Percentiles rank a stretch among this genome's conserved stretches.
phyloP scores from a whole-genome alignment of 2,888 invertebrate species.

The Synanthedon formicaeformis region DNA sequence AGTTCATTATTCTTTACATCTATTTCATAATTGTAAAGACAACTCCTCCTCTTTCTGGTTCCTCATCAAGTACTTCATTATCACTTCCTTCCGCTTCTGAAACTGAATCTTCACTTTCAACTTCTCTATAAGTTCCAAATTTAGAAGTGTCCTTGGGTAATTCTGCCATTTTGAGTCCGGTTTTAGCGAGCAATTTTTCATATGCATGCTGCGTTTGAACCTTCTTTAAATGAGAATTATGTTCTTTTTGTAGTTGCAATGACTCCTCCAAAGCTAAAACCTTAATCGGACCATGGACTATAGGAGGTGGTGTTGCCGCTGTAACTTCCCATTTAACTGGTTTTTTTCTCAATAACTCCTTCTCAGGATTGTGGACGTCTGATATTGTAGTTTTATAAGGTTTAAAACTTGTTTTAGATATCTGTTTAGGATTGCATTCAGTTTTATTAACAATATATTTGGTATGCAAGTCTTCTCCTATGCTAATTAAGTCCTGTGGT shows the following conservation, averaged over 20 bases:
- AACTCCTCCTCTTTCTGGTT: constrained; percentile 67
- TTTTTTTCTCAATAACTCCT: constrained; percentile 61
- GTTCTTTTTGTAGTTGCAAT: constrained; percentile 64
- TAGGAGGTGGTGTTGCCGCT: constrained; percentile 73
- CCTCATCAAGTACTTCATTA: constrained; percentile 69
- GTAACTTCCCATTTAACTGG: constrained; percentile 73
- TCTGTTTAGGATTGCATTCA: constrained; percentile 38
- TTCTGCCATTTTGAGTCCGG: constrained; percentile 45
- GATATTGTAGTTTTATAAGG: constrained; percentile 70
- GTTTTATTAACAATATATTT: constrained; percentile 67
- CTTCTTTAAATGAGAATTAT: constrained; percentile 51
- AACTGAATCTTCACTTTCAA: constrained; percentile 39
- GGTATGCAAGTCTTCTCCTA: constrained; percentile 58
- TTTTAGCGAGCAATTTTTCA: constrained; percentile 54
- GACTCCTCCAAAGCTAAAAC: constrained; percentile 68
- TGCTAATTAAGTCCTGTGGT: constrained; percentile 58
- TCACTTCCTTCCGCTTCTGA: constrained; percentile 61
- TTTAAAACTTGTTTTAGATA: constrained; percentile 47
- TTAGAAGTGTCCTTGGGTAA: constrained; percentile 33
- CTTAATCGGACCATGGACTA: constrained; percentile 65
- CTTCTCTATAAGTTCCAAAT: constrained; percentile 48
- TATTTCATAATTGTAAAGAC: constrained; percentile 61
- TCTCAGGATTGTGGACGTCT: constrained; percentile 66
- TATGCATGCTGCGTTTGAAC: constrained; percentile 70
- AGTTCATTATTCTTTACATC: constrained; percentile 3